These are phyloP conservation scores for Alcedo quadribrachys DNA, from an alignment of 2,797 vertebrate species.

Conservation along the genomic window DNA sequence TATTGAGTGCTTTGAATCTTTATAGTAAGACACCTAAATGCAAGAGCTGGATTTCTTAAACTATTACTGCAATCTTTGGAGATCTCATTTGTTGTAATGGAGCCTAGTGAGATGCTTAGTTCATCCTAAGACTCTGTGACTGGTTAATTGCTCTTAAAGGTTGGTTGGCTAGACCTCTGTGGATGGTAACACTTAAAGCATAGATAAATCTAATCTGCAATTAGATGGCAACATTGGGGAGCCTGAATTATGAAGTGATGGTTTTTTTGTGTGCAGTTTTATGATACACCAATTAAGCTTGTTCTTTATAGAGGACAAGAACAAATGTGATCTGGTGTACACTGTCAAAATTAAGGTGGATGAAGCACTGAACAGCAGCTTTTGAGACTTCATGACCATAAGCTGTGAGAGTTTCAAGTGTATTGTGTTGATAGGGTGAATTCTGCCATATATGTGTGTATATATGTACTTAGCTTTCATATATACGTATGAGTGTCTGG, in stretches of 20 bases:
- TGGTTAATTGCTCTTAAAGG: neutral
- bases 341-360: neutral
- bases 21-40: neutral
- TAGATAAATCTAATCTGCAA: neutral
- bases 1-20: neutral
- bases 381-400: neutral
- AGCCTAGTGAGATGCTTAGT: neutral
- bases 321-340: neutral
- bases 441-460: neutral
- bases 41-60: slow-evolving; percentile 1
- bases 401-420: neutral
- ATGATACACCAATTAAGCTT: neutral
- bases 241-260: neutral
- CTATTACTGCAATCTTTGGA: neutral
- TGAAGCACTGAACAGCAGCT: neutral
- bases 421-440: neutral
- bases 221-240: neutral
- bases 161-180: neutral
- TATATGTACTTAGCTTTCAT: neutral
- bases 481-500: neutral
- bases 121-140: neutral
- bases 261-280: neutral
- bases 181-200: neutral
- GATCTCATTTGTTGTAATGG: neutral
- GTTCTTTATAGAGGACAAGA: neutral